These are phyloP conservation scores for Loriculus beryllinus DNA, from an alignment of 2,797 vertebrate species.

Conservation along the genomic window DNA sequence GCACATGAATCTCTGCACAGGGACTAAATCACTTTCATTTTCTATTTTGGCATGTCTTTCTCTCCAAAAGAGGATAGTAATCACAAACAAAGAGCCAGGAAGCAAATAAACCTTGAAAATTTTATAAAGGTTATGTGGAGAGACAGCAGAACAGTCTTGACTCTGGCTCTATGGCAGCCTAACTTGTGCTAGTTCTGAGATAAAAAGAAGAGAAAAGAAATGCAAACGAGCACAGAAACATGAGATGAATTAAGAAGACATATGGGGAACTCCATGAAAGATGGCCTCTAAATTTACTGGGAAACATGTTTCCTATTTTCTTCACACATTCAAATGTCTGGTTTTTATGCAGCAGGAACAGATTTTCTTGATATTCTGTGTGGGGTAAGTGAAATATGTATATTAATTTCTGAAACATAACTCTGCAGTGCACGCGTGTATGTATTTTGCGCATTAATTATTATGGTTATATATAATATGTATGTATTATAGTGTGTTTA, in stretches of 20 bases:
- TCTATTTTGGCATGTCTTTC: background rate
- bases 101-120: background rate
- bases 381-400: background rate
- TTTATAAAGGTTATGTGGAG: background rate
- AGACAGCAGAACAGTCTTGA: background rate
- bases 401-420: background rate
- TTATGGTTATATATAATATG: background rate
- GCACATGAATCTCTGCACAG: background rate
- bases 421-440: background rate
- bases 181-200: background rate
- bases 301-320: slow-evolving; percentile 67
- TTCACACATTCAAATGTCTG: slow-evolving; percentile 31
- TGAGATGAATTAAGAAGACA: slow-evolving; percentile 56
- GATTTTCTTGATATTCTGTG: background rate
- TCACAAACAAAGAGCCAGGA: background rate
- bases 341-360: slow-evolving; percentile 27
- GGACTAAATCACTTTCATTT: background rate
- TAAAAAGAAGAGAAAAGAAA: background rate
- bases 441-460: slow-evolving; percentile 1
- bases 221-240: background rate
- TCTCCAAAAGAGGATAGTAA: background rate
- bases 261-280: slow-evolving; percentile 35
- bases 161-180: background rate
- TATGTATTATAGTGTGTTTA: background rate
- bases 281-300: background rate